phyloP scores from a whole-genome alignment of 2,797 vertebrate genomes.

The Hafferia zeledoni region DNA sequence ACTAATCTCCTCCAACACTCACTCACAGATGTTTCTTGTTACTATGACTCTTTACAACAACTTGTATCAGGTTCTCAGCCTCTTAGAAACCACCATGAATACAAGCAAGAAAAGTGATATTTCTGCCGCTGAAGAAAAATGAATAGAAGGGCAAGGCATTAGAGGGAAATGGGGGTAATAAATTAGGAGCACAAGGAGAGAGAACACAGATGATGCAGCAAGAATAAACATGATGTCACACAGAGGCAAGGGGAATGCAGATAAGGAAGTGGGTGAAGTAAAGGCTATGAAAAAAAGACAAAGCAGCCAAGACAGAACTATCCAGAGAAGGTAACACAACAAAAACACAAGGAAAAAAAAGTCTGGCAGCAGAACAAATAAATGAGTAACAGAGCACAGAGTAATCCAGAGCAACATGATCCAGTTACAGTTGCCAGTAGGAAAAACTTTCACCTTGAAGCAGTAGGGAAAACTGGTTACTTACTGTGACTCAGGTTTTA shows the following conservation, averaged over 20 bases:
- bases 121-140: not conserved
- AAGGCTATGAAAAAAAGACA: not conserved
- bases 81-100: not conserved
- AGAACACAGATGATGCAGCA: not conserved
- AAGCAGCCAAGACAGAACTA: not conserved
- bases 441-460: not conserved
- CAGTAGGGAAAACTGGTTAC: not conserved
- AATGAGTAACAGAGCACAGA: not conserved
- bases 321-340: not conserved
- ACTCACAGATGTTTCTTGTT: not conserved
- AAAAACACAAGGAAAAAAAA: not conserved
- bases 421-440: rapidly evolving
- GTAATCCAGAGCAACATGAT: not conserved
- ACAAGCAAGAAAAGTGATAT: not conserved
- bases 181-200: not conserved
- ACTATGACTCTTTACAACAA: not conserved
- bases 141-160: not conserved
- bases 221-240: not conserved
- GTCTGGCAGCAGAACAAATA: not conserved
- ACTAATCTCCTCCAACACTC: not conserved
- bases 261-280: not conserved
- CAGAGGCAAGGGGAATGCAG: not conserved
- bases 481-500: not conserved
- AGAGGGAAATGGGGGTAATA: not conserved
- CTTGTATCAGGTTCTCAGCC: not conserved